Evolutionary conservation across 1,140 invertebrate species (phyloP).

Genomic region (Eueides isabella): DNA sequence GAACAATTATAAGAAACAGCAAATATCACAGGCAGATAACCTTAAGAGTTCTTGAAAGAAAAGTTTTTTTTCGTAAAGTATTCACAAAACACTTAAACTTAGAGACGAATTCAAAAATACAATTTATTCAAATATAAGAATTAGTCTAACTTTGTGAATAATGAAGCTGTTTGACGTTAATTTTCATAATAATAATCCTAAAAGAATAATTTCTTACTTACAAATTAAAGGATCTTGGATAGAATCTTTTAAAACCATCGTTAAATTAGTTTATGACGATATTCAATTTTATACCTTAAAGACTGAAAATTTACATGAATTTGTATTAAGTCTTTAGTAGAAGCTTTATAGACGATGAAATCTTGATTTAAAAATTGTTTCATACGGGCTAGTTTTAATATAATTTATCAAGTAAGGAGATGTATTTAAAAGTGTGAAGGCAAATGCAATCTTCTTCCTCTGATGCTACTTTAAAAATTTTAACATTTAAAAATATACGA

Average conservation of each 20-base stretch:
- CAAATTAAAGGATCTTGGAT: neutral
- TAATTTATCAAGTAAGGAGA: neutral
- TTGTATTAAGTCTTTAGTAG: neutral
- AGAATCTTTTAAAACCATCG: neutral
- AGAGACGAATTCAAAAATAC: conserved; percentile 14
- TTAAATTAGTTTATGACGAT: neutral
- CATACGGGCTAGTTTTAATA: neutral
- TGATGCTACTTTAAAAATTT: conserved; percentile 18
- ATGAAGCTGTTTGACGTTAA: conserved; percentile 2
- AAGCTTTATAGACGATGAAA: neutral
- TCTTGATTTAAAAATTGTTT: neutral
- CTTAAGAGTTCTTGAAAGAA: conserved; percentile 9
- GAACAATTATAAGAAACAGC: conserved; percentile 12
- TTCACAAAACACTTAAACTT: conserved; percentile 34
- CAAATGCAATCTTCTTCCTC: neutral
- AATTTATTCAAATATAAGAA: conserved; percentile 12
- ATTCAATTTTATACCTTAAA: neutral
- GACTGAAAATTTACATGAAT: neutral
- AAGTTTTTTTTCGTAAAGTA: conserved; percentile 28
- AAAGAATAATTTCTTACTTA: neutral
- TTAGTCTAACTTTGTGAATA: conserved; percentile 20
- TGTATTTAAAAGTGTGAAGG: neutral
- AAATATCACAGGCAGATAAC: conserved; percentile 20
- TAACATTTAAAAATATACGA: conserved; percentile 27
- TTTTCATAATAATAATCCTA: neutral